phyloP scores from a whole-genome alignment of 1,140 invertebrate species.

The Cyclina sinensis region DNA sequence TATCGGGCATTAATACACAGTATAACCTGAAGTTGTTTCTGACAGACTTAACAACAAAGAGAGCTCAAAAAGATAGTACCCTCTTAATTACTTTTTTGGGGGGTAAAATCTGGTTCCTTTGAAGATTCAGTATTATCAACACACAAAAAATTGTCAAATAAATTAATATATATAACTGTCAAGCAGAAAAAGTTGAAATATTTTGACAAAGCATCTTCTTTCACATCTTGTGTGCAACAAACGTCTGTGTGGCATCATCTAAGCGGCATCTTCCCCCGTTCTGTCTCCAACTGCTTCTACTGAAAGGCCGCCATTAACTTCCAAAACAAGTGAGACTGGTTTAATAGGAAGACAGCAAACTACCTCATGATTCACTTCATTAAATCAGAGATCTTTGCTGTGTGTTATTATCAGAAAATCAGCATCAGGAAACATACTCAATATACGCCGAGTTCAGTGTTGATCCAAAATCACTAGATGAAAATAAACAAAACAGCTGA shows the following conservation, averaged over 20 bases:
- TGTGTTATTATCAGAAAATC: background rate
- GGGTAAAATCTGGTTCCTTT: no score
- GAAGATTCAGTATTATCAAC: no score
- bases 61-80: no score
- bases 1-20: no score
- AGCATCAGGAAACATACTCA: background rate
- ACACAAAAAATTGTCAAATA: no score
- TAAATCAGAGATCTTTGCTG: conserved; percentile 51
- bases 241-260: background rate
- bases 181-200: background rate
- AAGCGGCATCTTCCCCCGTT: background rate
- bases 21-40: no score
- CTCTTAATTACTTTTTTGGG: no score
- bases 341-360: background rate
- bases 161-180: background rate
- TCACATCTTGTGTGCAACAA: background rate
- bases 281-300: conserved; percentile 15
- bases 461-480: background rate
- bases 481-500: conserved; percentile 10
- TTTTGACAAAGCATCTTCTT: background rate
- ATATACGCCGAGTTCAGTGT: background rate
- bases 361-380: conserved; percentile 47
- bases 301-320: background rate
- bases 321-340: conserved; percentile 1
- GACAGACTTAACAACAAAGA: no score